Percentiles rank a stretch among this genome's conserved stretches.
Evolutionary conservation across 2,888 invertebrate genomes (phyloP).

Genomic region (Drosophila dives): DNA sequence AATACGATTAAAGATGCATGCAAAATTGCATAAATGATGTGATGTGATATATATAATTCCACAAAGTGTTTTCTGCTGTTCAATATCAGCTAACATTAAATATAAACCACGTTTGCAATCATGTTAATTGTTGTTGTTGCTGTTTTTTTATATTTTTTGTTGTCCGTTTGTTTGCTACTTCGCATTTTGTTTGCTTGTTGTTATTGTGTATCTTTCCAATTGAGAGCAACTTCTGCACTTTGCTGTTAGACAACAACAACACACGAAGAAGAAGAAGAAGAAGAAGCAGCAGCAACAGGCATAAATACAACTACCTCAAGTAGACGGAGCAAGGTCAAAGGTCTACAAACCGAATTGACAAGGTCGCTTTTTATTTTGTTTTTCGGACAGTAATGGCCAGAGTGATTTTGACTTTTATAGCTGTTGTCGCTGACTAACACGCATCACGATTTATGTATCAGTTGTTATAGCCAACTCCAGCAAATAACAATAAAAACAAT

Average conservation of each 20-base stretch:
- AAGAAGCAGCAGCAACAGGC: slow-evolving; percentile 31
- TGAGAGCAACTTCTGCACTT: slow-evolving; percentile 74
- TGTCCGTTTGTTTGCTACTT: slow-evolving; percentile 26
- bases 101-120: slow-evolving; percentile 43
- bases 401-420: slow-evolving; percentile 71
- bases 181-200: slow-evolving; percentile 33
- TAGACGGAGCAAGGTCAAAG: slow-evolving; percentile 74
- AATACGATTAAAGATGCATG: slow-evolving; percentile 4
- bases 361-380: slow-evolving; percentile 48
- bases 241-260: slow-evolving; percentile 45
- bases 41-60: slow-evolving; percentile 4
- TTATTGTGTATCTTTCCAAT: slow-evolving; percentile 72
- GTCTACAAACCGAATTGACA: slow-evolving; percentile 74
- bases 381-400: slow-evolving; percentile 71
- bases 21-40: slow-evolving; percentile 1
- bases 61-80: not conserved
- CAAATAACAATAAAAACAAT: not conserved
- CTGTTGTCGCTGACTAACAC: slow-evolving; percentile 65
- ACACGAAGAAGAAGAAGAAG: slow-evolving; percentile 26
- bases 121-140: slow-evolving; percentile 45
- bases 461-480: slow-evolving; percentile 15
- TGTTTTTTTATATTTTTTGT: slow-evolving; percentile 22
- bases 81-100: slow-evolving; percentile 6
- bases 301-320: slow-evolving; percentile 49
- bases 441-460: slow-evolving; percentile 70